Evolutionary conservation across 2,888 invertebrate species (phyloP).

Genomic region (Ctenicera cuprea): DNA sequence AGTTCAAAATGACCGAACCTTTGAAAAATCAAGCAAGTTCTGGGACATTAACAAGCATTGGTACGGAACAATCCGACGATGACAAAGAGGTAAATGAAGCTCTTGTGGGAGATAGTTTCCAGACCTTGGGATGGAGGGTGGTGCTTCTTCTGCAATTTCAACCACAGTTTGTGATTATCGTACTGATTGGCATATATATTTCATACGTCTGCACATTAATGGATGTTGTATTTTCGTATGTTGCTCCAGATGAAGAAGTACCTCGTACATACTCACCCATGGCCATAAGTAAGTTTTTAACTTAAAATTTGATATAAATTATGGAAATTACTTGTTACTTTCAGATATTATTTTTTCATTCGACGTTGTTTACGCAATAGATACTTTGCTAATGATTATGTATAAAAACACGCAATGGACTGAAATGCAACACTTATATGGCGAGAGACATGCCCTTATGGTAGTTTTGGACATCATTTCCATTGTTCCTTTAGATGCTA

Average conservation of each 20-base stretch:
- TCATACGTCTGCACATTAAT: slow-evolving; percentile 45
- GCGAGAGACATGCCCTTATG: slow-evolving; percentile 30
- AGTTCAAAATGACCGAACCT: too few species aligned
- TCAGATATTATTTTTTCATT: slow-evolving; percentile 52
- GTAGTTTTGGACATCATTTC: slow-evolving; percentile 46
- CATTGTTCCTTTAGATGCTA: slow-evolving; percentile 43
- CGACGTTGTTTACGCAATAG: slow-evolving; percentile 53
- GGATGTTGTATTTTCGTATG: slow-evolving; percentile 40
- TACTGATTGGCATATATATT: slow-evolving; percentile 43
- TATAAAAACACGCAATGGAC: slow-evolving; percentile 46
- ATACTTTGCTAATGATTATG: slow-evolving; percentile 50
- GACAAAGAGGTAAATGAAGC: background rate
- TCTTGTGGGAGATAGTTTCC: too few species aligned
- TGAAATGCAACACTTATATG: slow-evolving; percentile 45
- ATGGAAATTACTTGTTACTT: slow-evolving; percentile 18
- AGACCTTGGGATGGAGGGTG: slow-evolving; percentile 30
- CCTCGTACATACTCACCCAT: slow-evolving; percentile 30
- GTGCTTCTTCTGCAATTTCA: slow-evolving; percentile 56
- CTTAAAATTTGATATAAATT: background rate
- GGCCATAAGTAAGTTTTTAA: slow-evolving; percentile 38
- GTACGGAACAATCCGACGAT: background rate
- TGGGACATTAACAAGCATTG: background rate
- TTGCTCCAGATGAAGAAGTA: slow-evolving; percentile 16
- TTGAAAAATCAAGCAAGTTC: too few species aligned
- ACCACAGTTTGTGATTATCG: slow-evolving; percentile 49